Evolutionary conservation across 2,888 invertebrate genomes (phyloP), one percentile per base, ranked within the genome.

Genomic region (Amiota mariae): DNA sequence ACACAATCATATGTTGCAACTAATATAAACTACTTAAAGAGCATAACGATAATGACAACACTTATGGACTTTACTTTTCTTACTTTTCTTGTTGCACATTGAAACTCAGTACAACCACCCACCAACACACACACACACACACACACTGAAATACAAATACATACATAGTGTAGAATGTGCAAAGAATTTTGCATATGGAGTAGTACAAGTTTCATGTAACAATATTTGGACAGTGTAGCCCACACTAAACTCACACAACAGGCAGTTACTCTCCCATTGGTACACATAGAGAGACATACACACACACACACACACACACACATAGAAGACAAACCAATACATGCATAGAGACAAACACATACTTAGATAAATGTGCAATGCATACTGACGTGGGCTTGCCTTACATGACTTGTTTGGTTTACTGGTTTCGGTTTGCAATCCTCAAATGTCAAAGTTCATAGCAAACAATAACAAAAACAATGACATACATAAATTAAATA

Each of bases 361-460:
- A 8, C 3, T 51, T n/a, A 51, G 54, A 8, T n/a, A n/a, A n/a
- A 51, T n/a, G n/a, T 12, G 13, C 54, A 51, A n/a, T 51, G 54
- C 3, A 12, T 1, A n/a, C 8, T 12, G 54, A 51, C n/a, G 54
- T 51, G 54, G n/a, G n/a, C 54, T 51, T 51, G 54, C 2, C 54
- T n/a, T 12, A 0, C n/a, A n/a, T 51, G 54, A n/a, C 54, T 51
- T 51, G n/a, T 4, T n/a, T 51, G 54, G 54, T n/a, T 51, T n/a
- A 12, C 54, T 51, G 12, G 54, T 51, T 51, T 36, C 36, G 12
- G 8, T n/a, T 15, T 15, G 20, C 59, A 11, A 20, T 12, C 59
- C 20, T 15, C 18, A 59, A 59, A 59, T 59, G 59, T 59, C 20
- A 59, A 59, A 59, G 59, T 59, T 59, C 18, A 59, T 20, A 20